Conservation (phyloP, 2,113 vertebrate genomes). For the Abramis brama region DNA sequence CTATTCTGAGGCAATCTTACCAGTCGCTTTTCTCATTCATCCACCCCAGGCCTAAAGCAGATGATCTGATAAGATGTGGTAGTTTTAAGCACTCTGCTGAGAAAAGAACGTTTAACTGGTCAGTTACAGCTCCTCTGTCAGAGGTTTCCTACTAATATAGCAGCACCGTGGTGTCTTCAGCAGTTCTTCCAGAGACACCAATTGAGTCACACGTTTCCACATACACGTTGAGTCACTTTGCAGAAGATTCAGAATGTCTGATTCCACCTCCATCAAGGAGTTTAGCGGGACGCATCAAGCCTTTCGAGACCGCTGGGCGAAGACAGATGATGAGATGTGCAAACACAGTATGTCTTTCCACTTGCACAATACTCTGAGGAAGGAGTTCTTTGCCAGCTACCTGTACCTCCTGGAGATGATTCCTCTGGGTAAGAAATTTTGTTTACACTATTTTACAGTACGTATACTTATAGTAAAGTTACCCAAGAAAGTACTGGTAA, state of each 20-base stretch:
- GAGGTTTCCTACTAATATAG: slow-evolving; percentile 76
- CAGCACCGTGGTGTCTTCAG: slow-evolving; percentile 63
- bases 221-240: neutral
- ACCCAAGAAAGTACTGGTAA: too few relatives aligned
- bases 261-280: slow-evolving; percentile 64
- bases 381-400: slow-evolving; percentile 95
- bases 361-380: slow-evolving; percentile 85
- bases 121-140: slow-evolving; percentile 64
- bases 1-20: slow-evolving; percentile 41
- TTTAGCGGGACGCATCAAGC: slow-evolving; percentile 86
- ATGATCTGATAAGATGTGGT: slow-evolving; percentile 68
- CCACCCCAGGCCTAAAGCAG: slow-evolving; percentile 60
- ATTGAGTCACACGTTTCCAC: neutral
- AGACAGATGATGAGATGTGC: slow-evolving; percentile 86
- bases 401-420: slow-evolving; percentile 90
- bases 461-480: too few relatives aligned
- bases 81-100: slow-evolving; percentile 71
- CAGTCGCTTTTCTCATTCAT: slow-evolving; percentile 2
- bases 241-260: slow-evolving; percentile 24
- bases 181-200: slow-evolving; percentile 42
- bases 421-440: slow-evolving; percentile 83
- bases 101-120: slow-evolving; percentile 69
- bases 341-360: slow-evolving; percentile 93
- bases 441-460: too few relatives aligned
- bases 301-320: slow-evolving; percentile 86